Evolutionary conservation across 2,888 invertebrate species (phyloP), one percentile per base, ranked within the genome.

Genomic region (Agriopis aurantiaria): DNA sequence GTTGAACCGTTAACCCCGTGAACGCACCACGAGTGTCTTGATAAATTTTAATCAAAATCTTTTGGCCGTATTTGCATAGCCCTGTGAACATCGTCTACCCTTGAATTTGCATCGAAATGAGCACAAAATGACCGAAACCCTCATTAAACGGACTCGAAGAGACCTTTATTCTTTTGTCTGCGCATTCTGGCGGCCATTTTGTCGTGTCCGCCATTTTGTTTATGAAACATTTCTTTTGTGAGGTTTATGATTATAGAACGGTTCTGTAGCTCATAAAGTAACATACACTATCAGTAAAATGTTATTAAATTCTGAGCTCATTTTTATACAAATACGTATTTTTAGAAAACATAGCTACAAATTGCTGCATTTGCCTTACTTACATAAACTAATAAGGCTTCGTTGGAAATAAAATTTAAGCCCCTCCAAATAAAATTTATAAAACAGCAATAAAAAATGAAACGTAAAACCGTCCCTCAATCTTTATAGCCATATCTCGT

Each of bases 41-140:
- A 88, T 91, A 88, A 88, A 90, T 88, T 91, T 91, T 91, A 91
- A 92, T 91, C 91, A 91, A 91, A 91, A 89, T 89, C 92, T 90
- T 90, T 86, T 78, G 85, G 82, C 80, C 82, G 81, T 86, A 91
- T 93, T 91, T 89, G 85, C 91, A 91, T 90, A 91, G 88, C 83
- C 84, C 85, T 88, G 86, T 86, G 86, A 91, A 91, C 86, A 88
- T 88, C 86, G 85, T 85, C 86, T 85, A 88, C 89, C 90, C 91
- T 91, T 85, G 84, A 92, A 92, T 93, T 92, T 92, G 88, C 93
- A 92, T 92, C 77, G 90, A 89, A 92, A 92, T 89, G 91, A 90
- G 87, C 88, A 86, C 82, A 85, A 91, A 93, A 92, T 91, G 89
- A 90, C 91, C 91, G 84, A 82, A 82, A 85, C 90, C 89, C 85